Base-by-base conservation (phyloP, 2,113 vertebrate genomes). In the Tragelaphus buxtoni region DNA sequence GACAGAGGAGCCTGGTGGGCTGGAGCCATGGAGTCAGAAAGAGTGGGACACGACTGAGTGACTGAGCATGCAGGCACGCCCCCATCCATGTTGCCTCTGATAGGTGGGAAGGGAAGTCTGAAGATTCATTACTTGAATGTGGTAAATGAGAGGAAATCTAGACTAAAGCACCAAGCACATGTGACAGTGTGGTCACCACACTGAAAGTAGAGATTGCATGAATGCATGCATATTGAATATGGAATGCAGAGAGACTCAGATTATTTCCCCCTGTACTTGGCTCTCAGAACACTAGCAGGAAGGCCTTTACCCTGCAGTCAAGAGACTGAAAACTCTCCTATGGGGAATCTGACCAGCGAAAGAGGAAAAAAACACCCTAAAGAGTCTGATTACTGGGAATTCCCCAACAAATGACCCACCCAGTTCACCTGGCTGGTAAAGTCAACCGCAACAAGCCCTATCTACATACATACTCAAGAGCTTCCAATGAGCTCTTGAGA, bases 321-420 rank as follows among this genome's bases (percentile, higher is more conserved):
- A 63, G 45, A 61, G 63, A 88, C 32, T 55, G n/a, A 45, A 84
- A 88, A 96, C 45, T 91, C 58, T 82, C 39, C 83, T 77, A 30
- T 88, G 39, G 76, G 88, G 26, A 88, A 76, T 77, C 63, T 92
- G 84, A 58, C n/a, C 20, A 69, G 69, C 10, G 11, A 83, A 91
- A 92, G 56, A 94, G 83, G 39, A 56, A 94, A 85, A 80, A 96
- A 77, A 56, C n/a, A 56, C n/a, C 56, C 77, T 88, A 35, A 77
- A 88, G 28, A 92, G 14, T 77, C 56, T 84, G 39, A 94, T 72
- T 32, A 76, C 8, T 77, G 84, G 88, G 83, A 96, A 94, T 94
- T 94, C 49, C 77, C 65, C 92, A 88, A 83, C 56, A 88, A 91
- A 84, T 51, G 84, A 28, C 56, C 30, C 26, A 77, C 49, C 35